Evolutionary conservation across 64 coral and sea anemone species (phyloP).

Genomic region (Porites lutea): DNA sequence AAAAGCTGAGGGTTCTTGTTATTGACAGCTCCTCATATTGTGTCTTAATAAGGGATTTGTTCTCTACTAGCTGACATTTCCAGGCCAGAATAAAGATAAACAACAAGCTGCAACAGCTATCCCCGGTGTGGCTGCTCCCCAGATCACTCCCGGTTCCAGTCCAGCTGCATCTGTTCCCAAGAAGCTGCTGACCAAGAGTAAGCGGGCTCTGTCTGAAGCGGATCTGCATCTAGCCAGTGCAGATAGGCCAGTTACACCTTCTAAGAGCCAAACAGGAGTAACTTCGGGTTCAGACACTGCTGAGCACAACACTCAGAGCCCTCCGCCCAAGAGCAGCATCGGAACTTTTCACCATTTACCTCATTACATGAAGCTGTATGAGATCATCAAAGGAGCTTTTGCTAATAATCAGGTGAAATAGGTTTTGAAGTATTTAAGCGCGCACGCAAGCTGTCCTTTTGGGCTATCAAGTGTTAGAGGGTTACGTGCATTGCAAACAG

Average conservation of each 20-base stretch:
- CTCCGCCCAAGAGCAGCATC: constrained; percentile 77
- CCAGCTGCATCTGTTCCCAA: constrained; percentile 73
- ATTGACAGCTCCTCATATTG: no score
- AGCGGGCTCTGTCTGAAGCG: constrained; percentile 83
- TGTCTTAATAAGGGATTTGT: neutral
- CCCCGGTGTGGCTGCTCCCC: constrained; percentile 66
- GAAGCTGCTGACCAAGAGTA: constrained; percentile 86
- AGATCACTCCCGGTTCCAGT: constrained; percentile 36
- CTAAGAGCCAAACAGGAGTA: constrained; percentile 64
- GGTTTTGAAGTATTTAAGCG: no score
- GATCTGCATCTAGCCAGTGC: constrained; percentile 47
- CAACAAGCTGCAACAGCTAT: constrained; percentile 42
- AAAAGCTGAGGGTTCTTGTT: no score
- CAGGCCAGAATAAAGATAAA: constrained; percentile 94
- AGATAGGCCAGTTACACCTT: constrained; percentile 76
- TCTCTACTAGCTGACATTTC: constrained; percentile 75
- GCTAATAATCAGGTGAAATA: constrained; percentile 83
- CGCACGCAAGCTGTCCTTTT: no score
- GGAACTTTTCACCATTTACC: constrained; percentile 84
- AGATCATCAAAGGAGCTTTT: constrained; percentile 86
- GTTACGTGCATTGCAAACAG: no score
- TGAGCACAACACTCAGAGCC: constrained; percentile 64
- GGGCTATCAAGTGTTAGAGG: no score
- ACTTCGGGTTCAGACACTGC: constrained; percentile 40
- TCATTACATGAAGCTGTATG: constrained; percentile 94